Conservation (phyloP, 2,797 vertebrate genomes). For the Melanotaenia parkinsoni region DNA sequence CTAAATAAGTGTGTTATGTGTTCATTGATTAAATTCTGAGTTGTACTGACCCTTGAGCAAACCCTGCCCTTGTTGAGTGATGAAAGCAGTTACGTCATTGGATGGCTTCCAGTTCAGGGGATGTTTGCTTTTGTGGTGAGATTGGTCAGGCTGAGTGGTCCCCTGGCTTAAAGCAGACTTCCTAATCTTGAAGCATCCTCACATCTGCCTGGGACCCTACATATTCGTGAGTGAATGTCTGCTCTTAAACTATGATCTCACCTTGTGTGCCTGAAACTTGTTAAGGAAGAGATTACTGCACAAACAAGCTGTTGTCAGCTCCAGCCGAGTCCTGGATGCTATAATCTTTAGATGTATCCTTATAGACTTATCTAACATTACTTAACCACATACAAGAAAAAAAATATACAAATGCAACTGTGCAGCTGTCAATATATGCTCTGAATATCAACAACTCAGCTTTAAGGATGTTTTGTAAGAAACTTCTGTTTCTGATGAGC, state of each 20-base stretch:
- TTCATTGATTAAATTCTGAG: conserved; percentile 72
- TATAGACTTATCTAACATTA: conserved; percentile 48
- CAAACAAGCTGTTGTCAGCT: conserved; percentile 74
- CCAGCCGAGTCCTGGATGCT: conserved; percentile 31
- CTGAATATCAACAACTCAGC: conserved; percentile 33
- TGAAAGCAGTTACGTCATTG: conserved; percentile 77
- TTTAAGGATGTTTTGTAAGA: conserved; percentile 45
- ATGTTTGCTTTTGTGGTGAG: conserved; percentile 81
- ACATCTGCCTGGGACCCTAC: conserved; percentile 61
- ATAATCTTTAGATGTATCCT: conserved; percentile 49
- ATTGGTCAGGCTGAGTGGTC: conserved; percentile 58
- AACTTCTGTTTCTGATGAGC: conserved; percentile 73
- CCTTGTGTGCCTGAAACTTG: conserved; percentile 84
- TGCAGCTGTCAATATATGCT: conserved; percentile 43
- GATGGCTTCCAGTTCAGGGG: conserved; percentile 58
- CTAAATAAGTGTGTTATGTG: conserved; percentile 64
- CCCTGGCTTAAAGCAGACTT: conserved; percentile 84
- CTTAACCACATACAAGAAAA: conserved; percentile 34
- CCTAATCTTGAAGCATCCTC: conserved; percentile 66
- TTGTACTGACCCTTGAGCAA: conserved; percentile 79
- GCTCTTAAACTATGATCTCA: conserved; percentile 80
- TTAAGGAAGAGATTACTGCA: conserved; percentile 79
- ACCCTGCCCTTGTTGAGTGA: conserved; percentile 66
- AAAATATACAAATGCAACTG: conserved; percentile 37
- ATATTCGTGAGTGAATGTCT: conserved; percentile 51